Evolutionary conservation across 2,888 invertebrate genomes (phyloP), one percentile per base, ranked within the genome.

Genomic region (Sphaerophoria taeniata): DNA sequence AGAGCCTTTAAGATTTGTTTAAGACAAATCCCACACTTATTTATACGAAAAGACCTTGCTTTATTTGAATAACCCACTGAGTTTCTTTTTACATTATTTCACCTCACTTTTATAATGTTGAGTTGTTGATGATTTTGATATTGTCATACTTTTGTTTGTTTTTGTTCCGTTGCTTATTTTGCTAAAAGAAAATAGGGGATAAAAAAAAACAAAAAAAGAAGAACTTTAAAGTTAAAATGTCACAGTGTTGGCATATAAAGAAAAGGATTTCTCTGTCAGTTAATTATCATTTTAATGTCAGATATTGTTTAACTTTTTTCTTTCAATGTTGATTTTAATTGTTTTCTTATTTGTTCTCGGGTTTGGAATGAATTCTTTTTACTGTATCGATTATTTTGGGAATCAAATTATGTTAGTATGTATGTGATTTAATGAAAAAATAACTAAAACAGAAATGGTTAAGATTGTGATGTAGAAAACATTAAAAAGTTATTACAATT

Each of bases 251-350:
- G 61, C 53, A 67, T 60, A 72, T 76, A 24, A 24, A 24, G 24
- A 60, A 60, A 74, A 72, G 39, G 47, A 63, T 67, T 61, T 67
- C 9, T 53, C 47, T 60, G 65, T 58, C 71, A 76, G 5, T 39
- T 39, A 56, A 11, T 39, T 60, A 58, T 76, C 69, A 69, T 61
- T 31, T 11, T 24, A n/a, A 11, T 82, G 76, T 24, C 24, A 24
- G 24, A 24, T 24, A 2, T 2, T 24, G 24, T 24, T 24, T 2
- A 1, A 24, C n/a, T 24, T 24, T 24, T 24, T 24, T 24, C 24
- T 24, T 24, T 24, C 24, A 24, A 53, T 76, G 60, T 56, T 53
- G 53, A 55, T 63, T 39, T 39, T 6, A 43, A 12, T 43, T 11
- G 6, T 16, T 16, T 51, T 11, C 11, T 24, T 51, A 3, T 24